Conservation (phyloP, 1,140 invertebrate genomes). For the Drosophila tristis region DNA sequence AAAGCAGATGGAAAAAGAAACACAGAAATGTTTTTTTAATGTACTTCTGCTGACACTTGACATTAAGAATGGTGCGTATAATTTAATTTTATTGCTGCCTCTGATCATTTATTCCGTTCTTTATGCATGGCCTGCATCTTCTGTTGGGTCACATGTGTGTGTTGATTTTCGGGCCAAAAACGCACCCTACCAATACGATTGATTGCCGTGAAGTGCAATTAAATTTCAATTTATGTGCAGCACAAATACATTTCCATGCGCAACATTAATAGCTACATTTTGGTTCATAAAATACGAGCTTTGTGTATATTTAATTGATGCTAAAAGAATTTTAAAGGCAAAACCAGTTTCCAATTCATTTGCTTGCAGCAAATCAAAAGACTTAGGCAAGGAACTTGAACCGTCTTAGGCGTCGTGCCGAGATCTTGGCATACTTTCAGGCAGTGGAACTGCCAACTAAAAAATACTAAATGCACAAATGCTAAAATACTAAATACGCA, state of each 20-base stretch:
- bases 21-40: background rate
- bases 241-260: conserved; percentile 5
- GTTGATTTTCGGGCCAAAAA: background rate
- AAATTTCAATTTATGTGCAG: conserved; percentile 5
- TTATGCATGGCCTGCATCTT: conserved; percentile 21
- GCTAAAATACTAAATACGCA: no score
- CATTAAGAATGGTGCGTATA: conserved; percentile 62
- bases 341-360: conserved; percentile 11
- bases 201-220: conserved; percentile 35
- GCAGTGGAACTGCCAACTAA: background rate
- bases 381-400: conserved; percentile 29
- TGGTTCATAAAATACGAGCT: background rate
- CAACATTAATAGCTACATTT: background rate
- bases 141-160: background rate
- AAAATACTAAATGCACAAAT: no score
- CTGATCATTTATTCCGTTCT: conserved; percentile 12
- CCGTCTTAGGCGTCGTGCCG: no score
- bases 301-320: no score
- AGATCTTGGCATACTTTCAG: conserved; percentile 24
- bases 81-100: conserved; percentile 49
- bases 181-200: conserved; percentile 27
- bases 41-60: conserved; percentile 43
- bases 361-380: conserved; percentile 15
- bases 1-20: background rate
- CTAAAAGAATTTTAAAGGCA: background rate